Base-by-base conservation (phyloP, 1,140 invertebrate genomes). In the Choristoneura fumiferana region DNA sequence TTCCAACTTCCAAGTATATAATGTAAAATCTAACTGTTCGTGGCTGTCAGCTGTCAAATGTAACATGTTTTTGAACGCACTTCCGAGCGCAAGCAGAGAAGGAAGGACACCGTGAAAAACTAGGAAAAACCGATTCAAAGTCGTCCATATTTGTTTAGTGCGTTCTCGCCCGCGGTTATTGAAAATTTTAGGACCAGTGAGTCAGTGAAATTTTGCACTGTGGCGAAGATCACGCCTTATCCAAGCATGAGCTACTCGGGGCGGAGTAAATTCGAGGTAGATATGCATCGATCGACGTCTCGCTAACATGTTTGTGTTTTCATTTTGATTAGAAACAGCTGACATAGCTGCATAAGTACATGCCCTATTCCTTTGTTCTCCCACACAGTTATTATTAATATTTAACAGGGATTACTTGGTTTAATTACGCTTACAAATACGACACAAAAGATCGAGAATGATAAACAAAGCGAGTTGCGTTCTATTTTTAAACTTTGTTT, bases 201-300 rank as follows among this genome's bases (percentile, higher is more conserved):
- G 59, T 60, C 55, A 55, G 52, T 58, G 37, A 70, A 77, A 83
- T 62, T 73, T 56, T 63, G 68, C 81, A 87, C 62, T 78, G 84
- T 88, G 84, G 84, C 87, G 72, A 86, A 88, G 63, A 76, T 86
- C 66, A 85, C 81, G 58, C 84, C 83, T 45, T 82, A 81, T 68
- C 84, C 84, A 57, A 84, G 61, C 67, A 92, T 91, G 91, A 87
- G 79, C 75, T 89, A 90, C 87, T 91, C 90, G 77, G 88, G 84
- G 70, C 89, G 91, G 84, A 91, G 90, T 83, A 91, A 91, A 84
- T 91, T 91, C 73, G 91, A 91, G 89, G 91, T 91, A 71, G 81
- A 82, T 63, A 29, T 40, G 12, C 57, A 79, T 84, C 70, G 73
- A 84, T 86, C 67, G 54, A 54, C 49, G 59, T 65, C 45, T 60